Evolutionary conservation across 2,888 invertebrate species (phyloP).

Genomic region (Phengaris alcon): DNA sequence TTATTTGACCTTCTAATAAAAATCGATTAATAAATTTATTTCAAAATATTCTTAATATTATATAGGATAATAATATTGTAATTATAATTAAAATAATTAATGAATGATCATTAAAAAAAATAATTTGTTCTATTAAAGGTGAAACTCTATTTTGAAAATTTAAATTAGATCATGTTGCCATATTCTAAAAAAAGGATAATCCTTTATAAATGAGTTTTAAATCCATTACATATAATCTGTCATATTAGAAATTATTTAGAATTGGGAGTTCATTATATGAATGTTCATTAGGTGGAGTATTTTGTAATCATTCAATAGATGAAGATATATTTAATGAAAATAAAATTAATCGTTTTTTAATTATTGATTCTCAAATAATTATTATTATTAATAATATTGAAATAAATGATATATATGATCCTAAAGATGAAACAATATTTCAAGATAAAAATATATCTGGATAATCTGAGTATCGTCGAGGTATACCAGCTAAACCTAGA

Average conservation of each 20-base stretch:
- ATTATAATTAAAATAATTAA: slow-evolving; percentile 81
- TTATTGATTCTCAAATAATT: slow-evolving; percentile 81
- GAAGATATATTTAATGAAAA: slow-evolving; percentile 71
- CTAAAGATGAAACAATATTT: slow-evolving; percentile 84
- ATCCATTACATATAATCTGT: slow-evolving; percentile 79
- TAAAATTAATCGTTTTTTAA: slow-evolving; percentile 72
- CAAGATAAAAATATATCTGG: slow-evolving; percentile 79
- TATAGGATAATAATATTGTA: slow-evolving; percentile 78
- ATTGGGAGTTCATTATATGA: slow-evolving; percentile 79
- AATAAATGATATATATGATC: slow-evolving; percentile 81
- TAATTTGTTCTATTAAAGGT: slow-evolving; percentile 83
- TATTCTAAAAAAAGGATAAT: slow-evolving; percentile 81
- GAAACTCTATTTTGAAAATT: slow-evolving; percentile 81
- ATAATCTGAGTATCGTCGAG: slow-evolving; percentile 84
- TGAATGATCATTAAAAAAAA: slow-evolving; percentile 82
- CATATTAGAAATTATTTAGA: slow-evolving; percentile 82
- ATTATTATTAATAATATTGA: slow-evolving; percentile 79
- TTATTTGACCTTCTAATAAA: slow-evolving; percentile 74
- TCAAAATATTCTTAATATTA: slow-evolving; percentile 77
- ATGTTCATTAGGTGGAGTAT: slow-evolving; percentile 78
- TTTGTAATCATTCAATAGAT: slow-evolving; percentile 82
- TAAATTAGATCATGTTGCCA: slow-evolving; percentile 79
- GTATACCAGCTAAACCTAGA: slow-evolving; percentile 4
- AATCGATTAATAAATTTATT: slow-evolving; percentile 79
- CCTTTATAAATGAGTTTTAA: slow-evolving; percentile 84